Evolutionary conservation across 2,113 vertebrate species (phyloP), one percentile per base, ranked within the genome.

Genomic region (Actenoides hombroni): DNA sequence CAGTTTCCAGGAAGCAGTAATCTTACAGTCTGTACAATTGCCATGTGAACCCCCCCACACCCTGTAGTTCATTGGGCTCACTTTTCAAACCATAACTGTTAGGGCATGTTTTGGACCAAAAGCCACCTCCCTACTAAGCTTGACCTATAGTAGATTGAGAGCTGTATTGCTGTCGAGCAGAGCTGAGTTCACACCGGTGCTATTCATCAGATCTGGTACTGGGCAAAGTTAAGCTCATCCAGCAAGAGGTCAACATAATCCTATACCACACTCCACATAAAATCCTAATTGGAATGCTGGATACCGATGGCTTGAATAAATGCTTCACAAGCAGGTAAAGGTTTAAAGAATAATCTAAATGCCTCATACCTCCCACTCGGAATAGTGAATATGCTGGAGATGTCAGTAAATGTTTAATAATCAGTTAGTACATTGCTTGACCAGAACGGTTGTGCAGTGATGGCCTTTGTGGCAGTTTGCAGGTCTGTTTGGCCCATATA

Each of bases 1-100:
- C 35, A 25, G 57, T 53, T 84, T 63, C 69, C 78, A 64, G 81
- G 44, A 95, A 95, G 49, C 4, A 25, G 48, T 42, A 33, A 67
- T 67, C 28, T 84, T 63, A 25, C 0, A 3, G 17, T 60, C 25
- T 70, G 81, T 75, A 63, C 13, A 80, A 67, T n/a, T 44, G 28
- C 23, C 8, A 11, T 21, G 16, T 35, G 29, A 19, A 77, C 15
- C 21, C 16, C 21, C 29, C 9, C 16, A 11, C 25, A 48, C 29
- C 28, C 13, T 5, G 13, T 4, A 24, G 29, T 15, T 1, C 4
- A 0, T 10, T 71, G 56, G 42, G 19, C 28, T 90, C 21, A 4
- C 29, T 89, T 94, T 88, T 60, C 70, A 89, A 86, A 70, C 13
- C 33, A 6, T 48, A 23, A 68, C 11, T 51, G 9, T n/a, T 40